Base-by-base conservation (phyloP, 2,113 vertebrate species). In the Ammodytes dubius region DNA sequence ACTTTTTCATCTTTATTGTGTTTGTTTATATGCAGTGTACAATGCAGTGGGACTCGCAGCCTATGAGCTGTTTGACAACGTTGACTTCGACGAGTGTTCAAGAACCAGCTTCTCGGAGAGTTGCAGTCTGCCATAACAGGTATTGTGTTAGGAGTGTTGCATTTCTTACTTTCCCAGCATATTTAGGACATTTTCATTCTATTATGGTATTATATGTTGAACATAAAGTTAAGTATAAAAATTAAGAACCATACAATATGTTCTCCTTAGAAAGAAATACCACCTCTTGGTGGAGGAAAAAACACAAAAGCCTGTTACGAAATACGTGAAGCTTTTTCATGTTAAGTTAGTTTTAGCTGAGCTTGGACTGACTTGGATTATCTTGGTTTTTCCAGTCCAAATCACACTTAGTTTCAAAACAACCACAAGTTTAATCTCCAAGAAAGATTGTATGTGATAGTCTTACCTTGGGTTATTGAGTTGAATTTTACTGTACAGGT, bases 81-180 rank as follows among this genome's bases (percentile, higher is more conserved):
- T 99, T 94, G 98, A 99, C 94, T 99, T 99, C 92, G 97, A 99
- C 95, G 96, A 97, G 79, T 99, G 98, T 99, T 99, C 95, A 97
- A 97, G 93, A 98, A 96, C 90, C 98, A 99, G 37, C 96, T 99
- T 27, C 95, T 99, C 76, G 96, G 96, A 70, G 98, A 99, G 90
- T 94, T 99, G 13, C 97, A 98, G 96, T 99, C 89, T 95, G 84
- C 91, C 96, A 99, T 93, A 94, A 97, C 95, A 99, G 97, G 98
- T 97, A 96, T 7, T 27, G 6, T 52, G 19, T 56, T 4, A 10
- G 8, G 17, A n/a, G 10, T 57, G 12, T 43, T 42, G 37, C 3
- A 39, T 42, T 53, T 54, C 2, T 35, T 50, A 27, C 43, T 27
- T 65, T 19, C 14, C 14, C 4, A 45, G 19, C 7, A 46, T 66